phyloP scores from a whole-genome alignment of 2,113 vertebrate genomes.

The Junco hyemalis region DNA sequence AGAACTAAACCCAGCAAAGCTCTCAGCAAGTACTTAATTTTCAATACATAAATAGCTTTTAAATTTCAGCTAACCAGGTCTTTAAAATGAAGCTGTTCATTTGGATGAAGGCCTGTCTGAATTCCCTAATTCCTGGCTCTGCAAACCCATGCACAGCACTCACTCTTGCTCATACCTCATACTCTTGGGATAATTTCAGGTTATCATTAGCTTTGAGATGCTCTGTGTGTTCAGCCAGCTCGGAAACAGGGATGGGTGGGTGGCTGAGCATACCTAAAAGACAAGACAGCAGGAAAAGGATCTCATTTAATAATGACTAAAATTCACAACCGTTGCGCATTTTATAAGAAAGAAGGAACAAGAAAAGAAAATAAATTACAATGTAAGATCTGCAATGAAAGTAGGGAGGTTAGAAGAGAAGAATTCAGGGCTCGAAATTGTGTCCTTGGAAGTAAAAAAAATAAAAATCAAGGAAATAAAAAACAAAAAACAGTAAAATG shows the following conservation, averaged over 20 bases:
- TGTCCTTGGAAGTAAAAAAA: conserved; percentile 65
- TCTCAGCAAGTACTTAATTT: background rate
- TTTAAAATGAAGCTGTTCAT: background rate
- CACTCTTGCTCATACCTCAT: conserved; percentile 83
- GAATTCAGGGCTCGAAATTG: conserved; percentile 76
- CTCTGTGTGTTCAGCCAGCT: conserved; percentile 95
- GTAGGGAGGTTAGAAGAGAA: conserved; percentile 72
- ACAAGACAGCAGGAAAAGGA: conserved; percentile 41
- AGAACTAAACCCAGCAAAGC: background rate
- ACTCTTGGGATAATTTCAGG: conserved; percentile 97
- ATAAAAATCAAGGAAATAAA: background rate
- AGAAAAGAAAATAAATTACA: conserved; percentile 58
- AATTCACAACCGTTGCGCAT: background rate
- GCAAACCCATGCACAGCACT: background rate
- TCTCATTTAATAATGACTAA: conserved; percentile 28
- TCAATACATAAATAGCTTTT: background rate
- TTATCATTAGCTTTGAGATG: conserved; percentile 98
- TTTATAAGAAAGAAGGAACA: conserved; percentile 46
- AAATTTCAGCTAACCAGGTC: background rate
- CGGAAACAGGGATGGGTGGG: conserved; percentile 91
- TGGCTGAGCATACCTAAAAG: conserved; percentile 94
- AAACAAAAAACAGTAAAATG: conserved; percentile 8
- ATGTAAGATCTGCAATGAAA: conserved; percentile 73
- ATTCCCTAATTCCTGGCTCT: background rate
- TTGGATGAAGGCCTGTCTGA: background rate